phyloP scores from a whole-genome alignment of 2,113 vertebrate genomes.

The Eidolon helvum region DNA sequence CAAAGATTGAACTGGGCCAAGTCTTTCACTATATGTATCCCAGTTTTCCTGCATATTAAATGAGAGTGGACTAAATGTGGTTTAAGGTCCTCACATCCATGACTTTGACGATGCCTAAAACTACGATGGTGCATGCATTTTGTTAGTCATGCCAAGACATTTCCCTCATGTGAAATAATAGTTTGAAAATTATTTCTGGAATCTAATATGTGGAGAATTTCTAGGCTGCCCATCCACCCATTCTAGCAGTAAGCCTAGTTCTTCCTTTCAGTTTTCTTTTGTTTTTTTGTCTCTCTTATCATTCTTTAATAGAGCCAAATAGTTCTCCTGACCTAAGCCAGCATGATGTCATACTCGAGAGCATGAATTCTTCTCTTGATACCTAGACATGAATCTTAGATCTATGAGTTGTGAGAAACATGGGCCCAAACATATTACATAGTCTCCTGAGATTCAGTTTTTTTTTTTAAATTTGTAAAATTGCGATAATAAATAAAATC shows the following conservation, averaged over 20 bases:
- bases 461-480: background rate
- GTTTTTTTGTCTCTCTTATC: background rate
- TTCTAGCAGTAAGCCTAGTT: background rate
- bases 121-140: rapidly evolving
- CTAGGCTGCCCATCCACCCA: background rate
- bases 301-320: background rate
- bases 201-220: background rate
- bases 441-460: background rate
- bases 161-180: background rate
- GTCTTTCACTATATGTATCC: background rate
- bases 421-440: background rate
- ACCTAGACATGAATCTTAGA: background rate
- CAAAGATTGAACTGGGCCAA: background rate
- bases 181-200: background rate
- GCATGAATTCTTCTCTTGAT: background rate
- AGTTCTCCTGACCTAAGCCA: background rate
- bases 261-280: background rate
- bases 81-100: background rate
- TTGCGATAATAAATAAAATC: background rate
- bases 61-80: background rate
- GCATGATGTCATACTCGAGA: background rate
- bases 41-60: background rate
- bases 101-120: background rate
- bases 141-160: background rate
- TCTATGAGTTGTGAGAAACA: background rate